Evolutionary conservation across 1,140 invertebrate species (phyloP), one percentile per base, ranked within the genome.

Genomic region (Kradibia gibbosae): DNA sequence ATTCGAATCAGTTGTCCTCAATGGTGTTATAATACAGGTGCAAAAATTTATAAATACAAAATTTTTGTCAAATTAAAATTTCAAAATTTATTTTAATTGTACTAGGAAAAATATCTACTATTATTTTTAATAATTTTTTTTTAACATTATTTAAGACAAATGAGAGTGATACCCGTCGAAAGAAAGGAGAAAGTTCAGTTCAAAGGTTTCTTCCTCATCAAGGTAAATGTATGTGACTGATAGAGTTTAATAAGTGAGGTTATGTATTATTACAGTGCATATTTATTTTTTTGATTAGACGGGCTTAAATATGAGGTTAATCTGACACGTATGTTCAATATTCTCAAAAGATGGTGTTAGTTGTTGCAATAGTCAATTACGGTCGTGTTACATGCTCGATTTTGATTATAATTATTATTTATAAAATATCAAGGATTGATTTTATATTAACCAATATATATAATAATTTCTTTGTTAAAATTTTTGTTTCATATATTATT

Each of bases 1-100:
- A 87, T 95, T 91, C 85, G 92, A 93, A 83, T 88, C 91, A 0
- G 83, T 91, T 39, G 83, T 91, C 48, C 82, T 86, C 4, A 86
- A 85, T 77, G 86, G 87, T 48, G 31, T 82, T 39, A 48, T 50
- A 50, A 71, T 71, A 39, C 71, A 80, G 78, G 78, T 80, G 36
- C 0, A 55, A 0, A 22, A 15, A 71, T n/a, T 71, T 53, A 34
- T 15, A 57, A 75, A 57, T 7, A 42, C 0, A 31, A 15, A n/a
- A 20, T 31, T 31, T 45, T 25, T 55, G n/a, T 55, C 17, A 34
- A 73, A 36, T 50, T 31, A 62, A 4, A 13, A 8, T 31, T 62
- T 62, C 34, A 34, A 34, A 34, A 62, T 13, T 5, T 2, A n/a
- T n/a, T n/a, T n/a, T n/a, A n/a, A n/a, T n/a, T n/a, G n/a, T n/a